Base-by-base conservation (phyloP, 1,140 invertebrate species). In the Littorina saxatilis region DNA sequence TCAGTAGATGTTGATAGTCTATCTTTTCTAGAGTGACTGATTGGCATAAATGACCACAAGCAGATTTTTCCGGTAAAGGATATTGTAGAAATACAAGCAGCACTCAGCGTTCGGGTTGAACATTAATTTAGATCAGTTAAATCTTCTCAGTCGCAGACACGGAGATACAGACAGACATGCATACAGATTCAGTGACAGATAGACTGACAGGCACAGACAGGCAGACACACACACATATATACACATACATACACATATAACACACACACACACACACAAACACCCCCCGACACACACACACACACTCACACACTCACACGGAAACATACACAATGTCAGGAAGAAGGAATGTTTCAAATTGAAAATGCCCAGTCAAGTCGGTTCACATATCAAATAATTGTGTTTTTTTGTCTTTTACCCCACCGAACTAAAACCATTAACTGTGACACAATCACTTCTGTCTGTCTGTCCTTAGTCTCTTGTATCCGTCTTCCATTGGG, bases 301-400 rank as follows among this genome's bases (percentile, higher is more conserved):
- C 66, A 39, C 43, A 77, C 5, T 37, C 61, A 61, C 52, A 27
- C 35, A 39, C 58, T 37, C 77, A 79, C 23, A 63, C 77, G 15
- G 29, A 27, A 2, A 39, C 77, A 17, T 66, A 39, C 27, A 66
- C 58, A 9, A 61, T 15, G 2, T 20, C 75, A 13, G 75, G 23
- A 50, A 52, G 9, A 11, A 32, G 32, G 15, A 29, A 40, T 29
- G n/a, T 43, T 3, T 17, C 13, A 3, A 4, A 35, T 13, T 52
- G 27, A 11, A 77, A 39, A 37, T 20, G 50, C 15, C 37, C 55
- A 15, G 2, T 58, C n/a, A 58, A 50, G 40, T 50, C 37, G 32
- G 66, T 70, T 23, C 32, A 55, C 0, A 52, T 20, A 52, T 52
- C 47, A 52, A n/a, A 0, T 15, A 15, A 52, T 0, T 20, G 47